phyloP scores from a whole-genome alignment of 2,888 invertebrate genomes.

The Scaeva pyrastri region DNA sequence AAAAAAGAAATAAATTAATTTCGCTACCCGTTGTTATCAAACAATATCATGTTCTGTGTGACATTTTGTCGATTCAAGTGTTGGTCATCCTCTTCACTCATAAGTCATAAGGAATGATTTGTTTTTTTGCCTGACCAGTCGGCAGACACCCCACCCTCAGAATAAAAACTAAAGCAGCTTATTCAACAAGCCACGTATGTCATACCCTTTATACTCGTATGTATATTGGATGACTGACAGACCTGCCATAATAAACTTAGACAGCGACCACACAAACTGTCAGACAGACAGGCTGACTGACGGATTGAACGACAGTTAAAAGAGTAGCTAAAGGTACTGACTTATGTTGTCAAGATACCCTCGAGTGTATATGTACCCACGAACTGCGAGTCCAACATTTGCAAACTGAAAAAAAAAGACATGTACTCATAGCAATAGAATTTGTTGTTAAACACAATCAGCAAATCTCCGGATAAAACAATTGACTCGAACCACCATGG shows the following conservation, averaged over 20 bases:
- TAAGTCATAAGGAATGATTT: background rate
- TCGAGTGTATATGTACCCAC: background rate
- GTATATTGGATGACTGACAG: slow-evolving; percentile 26
- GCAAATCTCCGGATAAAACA: slow-evolving; percentile 73
- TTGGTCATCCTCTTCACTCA: too few species aligned
- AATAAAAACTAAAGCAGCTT: slow-evolving; percentile 7
- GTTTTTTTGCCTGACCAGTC: background rate
- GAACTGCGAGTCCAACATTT: slow-evolving; percentile 1
- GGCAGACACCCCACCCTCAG: slow-evolving; percentile 37
- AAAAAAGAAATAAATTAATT: background rate
- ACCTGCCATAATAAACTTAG: slow-evolving; percentile 21
- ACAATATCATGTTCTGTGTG: slow-evolving; percentile 28
- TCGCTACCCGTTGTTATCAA: background rate
- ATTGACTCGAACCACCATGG: slow-evolving; percentile 64
- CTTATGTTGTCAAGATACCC: too few species aligned
- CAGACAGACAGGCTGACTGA: background rate
- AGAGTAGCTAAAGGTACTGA: slow-evolving; percentile 10
- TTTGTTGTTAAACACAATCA: slow-evolving; percentile 24
- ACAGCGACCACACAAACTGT: slow-evolving; percentile 43
- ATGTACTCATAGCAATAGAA: background rate
- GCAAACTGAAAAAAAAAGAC: background rate
- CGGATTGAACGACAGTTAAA: background rate
- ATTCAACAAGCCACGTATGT: slow-evolving; percentile 34
- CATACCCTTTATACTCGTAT: too few species aligned
- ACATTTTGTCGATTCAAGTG: slow-evolving; percentile 42